Evolutionary conservation across 2,888 invertebrate species (phyloP).

Genomic region (Dorcus parallelipipedus): DNA sequence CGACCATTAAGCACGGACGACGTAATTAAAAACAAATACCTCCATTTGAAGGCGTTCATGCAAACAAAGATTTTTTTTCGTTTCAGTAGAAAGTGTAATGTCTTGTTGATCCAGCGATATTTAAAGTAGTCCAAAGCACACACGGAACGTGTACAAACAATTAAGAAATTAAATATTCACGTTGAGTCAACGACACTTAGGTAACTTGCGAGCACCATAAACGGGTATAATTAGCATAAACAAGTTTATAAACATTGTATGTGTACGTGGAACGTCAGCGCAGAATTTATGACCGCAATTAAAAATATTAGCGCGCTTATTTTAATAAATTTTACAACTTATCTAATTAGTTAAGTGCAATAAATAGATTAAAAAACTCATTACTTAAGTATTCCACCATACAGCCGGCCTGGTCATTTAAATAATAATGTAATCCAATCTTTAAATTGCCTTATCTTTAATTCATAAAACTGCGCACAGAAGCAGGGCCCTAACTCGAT

Average conservation of each 20-base stretch:
- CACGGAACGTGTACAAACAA: not conserved
- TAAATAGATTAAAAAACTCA: constrained; percentile 19
- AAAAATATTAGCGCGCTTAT: constrained; percentile 1
- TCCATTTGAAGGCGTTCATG: too few species aligned
- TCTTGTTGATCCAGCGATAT: too few species aligned
- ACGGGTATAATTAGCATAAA: not conserved
- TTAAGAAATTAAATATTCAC: not conserved
- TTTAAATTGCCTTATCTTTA: constrained; percentile 30
- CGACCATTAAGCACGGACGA: too few species aligned
- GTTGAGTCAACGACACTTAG: not conserved
- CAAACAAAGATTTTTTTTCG: too few species aligned
- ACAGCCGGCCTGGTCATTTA: constrained; percentile 19
- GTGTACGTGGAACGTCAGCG: not conserved
- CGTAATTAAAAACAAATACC: too few species aligned
- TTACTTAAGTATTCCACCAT: constrained; percentile 18
- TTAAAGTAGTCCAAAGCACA: too few species aligned
- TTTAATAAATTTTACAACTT: constrained; percentile 10
- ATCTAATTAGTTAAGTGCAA: constrained; percentile 13
- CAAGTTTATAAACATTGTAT: not conserved
- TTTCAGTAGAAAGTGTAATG: too few species aligned
- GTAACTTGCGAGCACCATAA: not conserved
- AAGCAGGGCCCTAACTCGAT: constrained; percentile 9
- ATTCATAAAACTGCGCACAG: constrained; percentile 25
- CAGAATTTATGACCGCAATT: not conserved
- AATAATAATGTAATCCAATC: constrained; percentile 28